Conservation (phyloP, 2,797 vertebrate species). For the Clarias platycephalus region DNA sequence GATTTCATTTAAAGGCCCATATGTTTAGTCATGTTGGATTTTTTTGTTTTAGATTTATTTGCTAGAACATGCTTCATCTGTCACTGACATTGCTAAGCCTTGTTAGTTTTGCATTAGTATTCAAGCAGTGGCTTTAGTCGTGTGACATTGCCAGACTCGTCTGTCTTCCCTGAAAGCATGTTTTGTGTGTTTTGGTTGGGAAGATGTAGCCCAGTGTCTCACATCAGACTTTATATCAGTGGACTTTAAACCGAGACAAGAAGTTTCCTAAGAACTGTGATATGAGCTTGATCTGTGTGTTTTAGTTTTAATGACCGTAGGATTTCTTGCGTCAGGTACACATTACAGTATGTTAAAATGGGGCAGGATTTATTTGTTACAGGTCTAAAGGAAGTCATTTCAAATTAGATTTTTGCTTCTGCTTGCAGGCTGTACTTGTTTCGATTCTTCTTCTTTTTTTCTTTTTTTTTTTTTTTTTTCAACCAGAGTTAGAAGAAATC, state of each 20-base stretch:
- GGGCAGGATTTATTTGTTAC: not conserved
- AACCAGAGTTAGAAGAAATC: slow-evolving; percentile 5
- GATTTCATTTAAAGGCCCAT: not conserved
- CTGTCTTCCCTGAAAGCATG: slow-evolving; percentile 39
- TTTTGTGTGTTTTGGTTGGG: slow-evolving; percentile 33
- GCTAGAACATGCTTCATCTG: not conserved
- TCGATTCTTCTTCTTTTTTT: slow-evolving; percentile 29
- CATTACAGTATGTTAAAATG: not conserved
- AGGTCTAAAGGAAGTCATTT: not conserved
- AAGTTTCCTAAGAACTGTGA: not conserved
- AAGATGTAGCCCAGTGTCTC: slow-evolving; percentile 26
- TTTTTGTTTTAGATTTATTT: not conserved
- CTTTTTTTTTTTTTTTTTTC: not conserved
- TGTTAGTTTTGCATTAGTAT: slow-evolving; percentile 48
- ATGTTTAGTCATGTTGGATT: not conserved
- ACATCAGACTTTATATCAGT: not conserved
- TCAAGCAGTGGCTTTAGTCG: slow-evolving; percentile 25
- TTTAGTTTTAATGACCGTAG: not conserved
- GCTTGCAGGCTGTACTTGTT: slow-evolving; percentile 1
- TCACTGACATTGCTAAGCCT: slow-evolving; percentile 16
- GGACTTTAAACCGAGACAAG: slow-evolving; percentile 17
- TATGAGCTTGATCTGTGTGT: not conserved
- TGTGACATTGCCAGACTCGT: slow-evolving; percentile 24
- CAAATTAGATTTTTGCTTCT: not conserved
- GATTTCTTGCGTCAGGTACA: not conserved